These are phyloP conservation scores for Saxidomus purpurata DNA, from an alignment of 1,140 invertebrate species.

Conservation along the genomic window DNA sequence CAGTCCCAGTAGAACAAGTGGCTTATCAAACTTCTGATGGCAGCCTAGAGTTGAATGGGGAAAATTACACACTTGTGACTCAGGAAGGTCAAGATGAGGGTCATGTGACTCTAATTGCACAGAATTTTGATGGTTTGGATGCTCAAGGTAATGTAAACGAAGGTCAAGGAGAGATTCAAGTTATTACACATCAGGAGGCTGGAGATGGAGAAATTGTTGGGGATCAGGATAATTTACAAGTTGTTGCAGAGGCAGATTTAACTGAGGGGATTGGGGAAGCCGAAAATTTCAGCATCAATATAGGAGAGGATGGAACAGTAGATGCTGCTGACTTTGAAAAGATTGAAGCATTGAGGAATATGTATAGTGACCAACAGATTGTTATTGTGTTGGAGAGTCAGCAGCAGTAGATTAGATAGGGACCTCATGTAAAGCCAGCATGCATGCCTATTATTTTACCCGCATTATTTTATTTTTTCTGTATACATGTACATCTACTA, in stretches of 20 bases:
- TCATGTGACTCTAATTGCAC: slow-evolving; percentile 32
- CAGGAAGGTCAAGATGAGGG: neutral
- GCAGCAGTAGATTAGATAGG: slow-evolving; percentile 46
- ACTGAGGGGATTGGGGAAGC: neutral
- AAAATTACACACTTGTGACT: slow-evolving; percentile 55
- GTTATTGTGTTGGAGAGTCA: slow-evolving; percentile 61
- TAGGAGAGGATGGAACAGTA: slow-evolving; percentile 65
- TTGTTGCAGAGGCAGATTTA: neutral
- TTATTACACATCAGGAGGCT: slow-evolving; percentile 16
- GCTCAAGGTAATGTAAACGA: neutral
- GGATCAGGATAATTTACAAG: neutral
- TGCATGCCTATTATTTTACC: too few species aligned
- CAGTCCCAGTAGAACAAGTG: neutral
- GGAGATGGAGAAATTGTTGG: neutral
- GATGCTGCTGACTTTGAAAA: slow-evolving; percentile 53
- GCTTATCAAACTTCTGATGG: slow-evolving; percentile 4
- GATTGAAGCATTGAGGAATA: slow-evolving; percentile 59
- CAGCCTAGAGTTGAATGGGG: slow-evolving; percentile 28
- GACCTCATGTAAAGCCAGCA: too few species aligned
- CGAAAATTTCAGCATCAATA: slow-evolving; percentile 64
- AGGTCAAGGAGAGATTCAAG: slow-evolving; percentile 32
- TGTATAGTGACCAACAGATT: slow-evolving; percentile 66
- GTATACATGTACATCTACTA: too few species aligned
- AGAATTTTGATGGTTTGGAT: neutral
- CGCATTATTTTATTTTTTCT: too few species aligned